These are phyloP conservation scores for Vicugna pacos DNA, from an alignment of 2,113 vertebrate species.

Conservation along the genomic window DNA sequence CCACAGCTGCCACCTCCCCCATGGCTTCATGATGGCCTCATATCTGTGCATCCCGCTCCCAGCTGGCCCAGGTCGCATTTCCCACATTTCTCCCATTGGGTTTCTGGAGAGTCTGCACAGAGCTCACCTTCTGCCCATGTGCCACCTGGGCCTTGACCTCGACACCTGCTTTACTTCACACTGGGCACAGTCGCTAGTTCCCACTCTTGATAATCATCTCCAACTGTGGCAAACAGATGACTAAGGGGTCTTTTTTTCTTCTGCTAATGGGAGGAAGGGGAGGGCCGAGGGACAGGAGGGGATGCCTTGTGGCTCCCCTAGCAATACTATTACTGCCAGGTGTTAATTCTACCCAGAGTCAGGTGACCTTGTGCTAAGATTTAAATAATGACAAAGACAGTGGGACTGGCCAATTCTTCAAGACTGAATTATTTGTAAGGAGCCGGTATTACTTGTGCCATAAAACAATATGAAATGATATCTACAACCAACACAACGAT, in stretches of 20 bases:
- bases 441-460: not conserved
- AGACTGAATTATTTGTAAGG: conserved; percentile 1
- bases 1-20: not conserved
- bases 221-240: not conserved
- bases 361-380: not conserved
- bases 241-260: not conserved
- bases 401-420: not conserved
- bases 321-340: not conserved
- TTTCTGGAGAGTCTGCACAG: not conserved
- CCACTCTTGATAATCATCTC: conserved; percentile 19
- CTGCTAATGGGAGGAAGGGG: not conserved
- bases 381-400: not conserved
- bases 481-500: conserved; percentile 4
- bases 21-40: not conserved
- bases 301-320: not conserved
- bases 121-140: not conserved
- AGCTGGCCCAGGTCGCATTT: not conserved
- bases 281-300: not conserved
- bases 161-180: conserved; percentile 8
- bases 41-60: not conserved
- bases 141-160: not conserved
- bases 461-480: conserved; percentile 21
- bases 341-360: conserved; percentile 6
- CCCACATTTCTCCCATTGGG: not conserved
- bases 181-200: not conserved